These are phyloP conservation scores for Bombus terrestris DNA, from an alignment of 1,140 invertebrate species.

Conservation along the genomic window DNA sequence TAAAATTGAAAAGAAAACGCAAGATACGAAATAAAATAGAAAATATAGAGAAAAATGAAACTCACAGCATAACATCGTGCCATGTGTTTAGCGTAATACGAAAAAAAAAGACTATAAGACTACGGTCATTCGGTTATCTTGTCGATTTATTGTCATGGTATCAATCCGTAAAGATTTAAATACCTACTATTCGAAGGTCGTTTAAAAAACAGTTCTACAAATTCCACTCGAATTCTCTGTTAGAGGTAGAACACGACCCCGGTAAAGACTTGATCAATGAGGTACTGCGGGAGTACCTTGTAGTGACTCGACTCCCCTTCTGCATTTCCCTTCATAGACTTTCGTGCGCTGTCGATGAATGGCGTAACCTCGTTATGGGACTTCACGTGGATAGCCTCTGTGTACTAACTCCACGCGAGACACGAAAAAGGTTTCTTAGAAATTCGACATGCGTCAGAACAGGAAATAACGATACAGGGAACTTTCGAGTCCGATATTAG, in stretches of 20 bases:
- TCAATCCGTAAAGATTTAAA: not conserved
- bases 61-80: not conserved
- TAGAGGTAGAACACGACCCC: slow-evolving; percentile 28
- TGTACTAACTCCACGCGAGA: not conserved
- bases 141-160: not conserved
- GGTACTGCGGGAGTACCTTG: slow-evolving; percentile 41
- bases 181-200: not conserved
- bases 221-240: slow-evolving; percentile 24
- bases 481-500: not conserved
- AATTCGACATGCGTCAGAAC: not conserved
- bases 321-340: slow-evolving; percentile 54
- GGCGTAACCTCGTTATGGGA: slow-evolving; percentile 58
- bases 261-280: slow-evolving; percentile 46
- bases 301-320: slow-evolving; percentile 53
- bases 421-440: slow-evolving; percentile 27
- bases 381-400: slow-evolving; percentile 48
- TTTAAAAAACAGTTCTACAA: slow-evolving; percentile 5
- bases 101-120: not conserved
- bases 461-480: not conserved
- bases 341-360: slow-evolving; percentile 56
- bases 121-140: not conserved
- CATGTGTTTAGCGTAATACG: not conserved
- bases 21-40: not conserved
- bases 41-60: not conserved
- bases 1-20: not conserved